Conservation (phyloP, 2,797 vertebrate genomes). For the Halcyon chelicuti region DNA sequence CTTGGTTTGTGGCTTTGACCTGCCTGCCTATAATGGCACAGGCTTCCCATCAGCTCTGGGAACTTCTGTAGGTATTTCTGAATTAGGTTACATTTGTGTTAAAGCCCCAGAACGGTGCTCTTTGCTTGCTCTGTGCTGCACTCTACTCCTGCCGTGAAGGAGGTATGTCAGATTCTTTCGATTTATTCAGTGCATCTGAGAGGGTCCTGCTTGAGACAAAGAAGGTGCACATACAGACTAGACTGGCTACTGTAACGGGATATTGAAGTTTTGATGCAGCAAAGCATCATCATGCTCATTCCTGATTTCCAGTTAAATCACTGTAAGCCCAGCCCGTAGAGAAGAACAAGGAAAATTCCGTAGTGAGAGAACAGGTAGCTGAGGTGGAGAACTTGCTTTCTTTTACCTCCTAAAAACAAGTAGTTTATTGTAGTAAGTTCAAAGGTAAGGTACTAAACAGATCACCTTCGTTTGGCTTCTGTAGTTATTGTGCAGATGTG, state of each 20-base stretch:
- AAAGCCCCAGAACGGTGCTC: background rate
- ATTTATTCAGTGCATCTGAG: background rate
- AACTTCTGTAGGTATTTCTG: background rate
- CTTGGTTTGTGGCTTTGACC: constrained; percentile 3
- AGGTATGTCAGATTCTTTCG: background rate
- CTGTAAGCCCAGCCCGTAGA: fast-evolving
- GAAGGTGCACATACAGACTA: background rate
- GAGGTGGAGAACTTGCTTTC: background rate
- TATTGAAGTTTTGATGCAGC: background rate
- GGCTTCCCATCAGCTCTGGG: background rate
- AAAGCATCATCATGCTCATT: background rate
- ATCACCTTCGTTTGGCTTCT: background rate
- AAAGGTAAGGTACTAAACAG: background rate
- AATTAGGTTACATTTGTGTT: background rate
- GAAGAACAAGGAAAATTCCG: background rate
- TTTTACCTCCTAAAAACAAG: background rate
- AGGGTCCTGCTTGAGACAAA: background rate
- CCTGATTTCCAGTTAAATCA: background rate
- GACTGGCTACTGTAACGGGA: fast-evolving
- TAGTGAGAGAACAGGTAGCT: background rate
- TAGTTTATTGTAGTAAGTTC: background rate
- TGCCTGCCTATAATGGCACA: background rate
- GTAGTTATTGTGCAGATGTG: background rate
- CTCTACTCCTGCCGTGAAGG: background rate
- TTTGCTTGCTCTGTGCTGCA: fast-evolving